Evolutionary conservation across 2,888 invertebrate genomes (phyloP), one percentile per base, ranked within the genome.

Genomic region (Cantharis lateralis): DNA sequence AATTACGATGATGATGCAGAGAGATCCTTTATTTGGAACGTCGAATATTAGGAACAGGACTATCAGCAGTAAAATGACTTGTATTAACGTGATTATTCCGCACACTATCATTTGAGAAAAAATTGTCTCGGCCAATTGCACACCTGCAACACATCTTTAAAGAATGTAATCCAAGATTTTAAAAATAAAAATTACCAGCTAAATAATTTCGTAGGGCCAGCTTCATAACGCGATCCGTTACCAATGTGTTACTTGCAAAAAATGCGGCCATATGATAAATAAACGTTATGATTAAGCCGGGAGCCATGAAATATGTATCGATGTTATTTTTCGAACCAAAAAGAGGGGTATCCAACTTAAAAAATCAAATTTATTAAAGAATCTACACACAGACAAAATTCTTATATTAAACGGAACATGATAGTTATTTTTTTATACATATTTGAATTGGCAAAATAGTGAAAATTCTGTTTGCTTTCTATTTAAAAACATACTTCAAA

Each of bases 201-300:
- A 80, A 68, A 62, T 79, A 79, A 48, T 80, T 75, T 73, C 81
- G 72, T 15, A 74, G 28, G 3, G 78, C 70, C 16, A 79, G 10
- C 13, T 79, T 76, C 26, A 64, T 64, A 18, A 63, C 68, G 32
- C 78, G 72, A 48, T 81, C 70, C 2, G 73, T 76, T 15, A 80
- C 71, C 28, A 81, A 70, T 7, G 76, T 75, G 15, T 75, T 62
- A n/a, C 79, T 74, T 10, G 78, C 73, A 70, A 79, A 68, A 71
- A 79, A 78, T 5, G 80, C 78, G 16, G 80, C 78, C n/a, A 74
- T 61, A 66, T 81, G 78, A 61, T 79, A 81, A 16, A 76, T 69
- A 15, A 81, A 74, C 1, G 72, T 72, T 62, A 80, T 61, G 2
- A 72, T 74, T 20, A 81, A 62, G 62, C 79, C 81, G 4, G 74